A percentile compares a stretch with the other conserved stretches of the same genome.
phyloP scores from a whole-genome alignment of 1,140 invertebrate species.

The Meloidogyne chitwoodi region DNA sequence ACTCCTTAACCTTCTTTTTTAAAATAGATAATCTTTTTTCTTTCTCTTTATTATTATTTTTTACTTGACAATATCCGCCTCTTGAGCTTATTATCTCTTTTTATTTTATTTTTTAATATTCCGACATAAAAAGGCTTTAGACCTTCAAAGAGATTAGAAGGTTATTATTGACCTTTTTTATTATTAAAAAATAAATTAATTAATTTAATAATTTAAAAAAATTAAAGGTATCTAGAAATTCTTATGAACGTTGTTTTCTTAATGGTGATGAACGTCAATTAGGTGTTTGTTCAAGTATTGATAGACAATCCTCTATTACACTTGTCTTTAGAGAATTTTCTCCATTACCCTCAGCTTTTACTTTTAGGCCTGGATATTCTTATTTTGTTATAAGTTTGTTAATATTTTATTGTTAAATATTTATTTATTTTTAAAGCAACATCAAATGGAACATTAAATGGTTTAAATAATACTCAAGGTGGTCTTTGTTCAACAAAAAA shows the following conservation, averaged over 20 bases:
- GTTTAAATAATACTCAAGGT: constrained; percentile 36
- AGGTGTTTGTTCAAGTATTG: constrained; percentile 40
- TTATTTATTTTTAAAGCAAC: constrained; percentile 34
- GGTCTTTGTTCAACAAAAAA: constrained; percentile 39
- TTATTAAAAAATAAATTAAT: not conserved
- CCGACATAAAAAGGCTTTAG: not conserved
- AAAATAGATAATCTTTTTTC: not conserved
- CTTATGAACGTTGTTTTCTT: constrained; percentile 43
- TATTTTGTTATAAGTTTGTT: constrained; percentile 45
- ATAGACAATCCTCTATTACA: constrained; percentile 41
- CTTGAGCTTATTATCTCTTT: not conserved
- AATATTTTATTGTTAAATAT: not conserved
- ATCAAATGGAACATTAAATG: constrained; percentile 39
- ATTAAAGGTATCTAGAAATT: constrained; percentile 42
- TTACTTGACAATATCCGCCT: not conserved
- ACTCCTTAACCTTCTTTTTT: not conserved
- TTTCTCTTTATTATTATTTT: not conserved
- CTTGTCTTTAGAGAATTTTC: constrained; percentile 48
- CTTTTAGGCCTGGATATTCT: constrained; percentile 37
- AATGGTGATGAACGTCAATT: constrained; percentile 23
- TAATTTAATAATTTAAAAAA: not conserved
- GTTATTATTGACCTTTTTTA: not conserved
- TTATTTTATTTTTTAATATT: not conserved
- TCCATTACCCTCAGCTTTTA: constrained; percentile 39
- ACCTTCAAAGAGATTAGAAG: not conserved